Conservation (phyloP, 2,797 vertebrate genomes). For the Caiman crocodilus region DNA sequence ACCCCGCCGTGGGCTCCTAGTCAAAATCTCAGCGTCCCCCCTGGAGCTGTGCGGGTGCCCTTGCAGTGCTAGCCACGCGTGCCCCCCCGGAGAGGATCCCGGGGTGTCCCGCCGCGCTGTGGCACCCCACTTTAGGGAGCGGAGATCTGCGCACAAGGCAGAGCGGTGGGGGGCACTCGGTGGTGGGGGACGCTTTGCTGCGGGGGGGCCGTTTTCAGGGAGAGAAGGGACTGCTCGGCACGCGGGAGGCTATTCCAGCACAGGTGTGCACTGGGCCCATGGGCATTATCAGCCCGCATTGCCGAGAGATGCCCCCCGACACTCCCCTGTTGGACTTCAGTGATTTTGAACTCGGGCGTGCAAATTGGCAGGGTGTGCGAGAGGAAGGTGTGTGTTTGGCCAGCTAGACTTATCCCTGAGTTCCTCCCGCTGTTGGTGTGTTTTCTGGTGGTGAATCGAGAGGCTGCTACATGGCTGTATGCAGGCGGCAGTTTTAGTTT, state of each 20-base stretch:
- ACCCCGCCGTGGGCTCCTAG: too few species aligned
- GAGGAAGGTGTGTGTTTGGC: accelerated
- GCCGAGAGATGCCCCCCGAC: neutral
- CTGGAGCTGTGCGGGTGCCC: too few species aligned
- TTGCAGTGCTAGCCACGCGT: too few species aligned
- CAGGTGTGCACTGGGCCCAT: neutral
- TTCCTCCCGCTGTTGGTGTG: neutral
- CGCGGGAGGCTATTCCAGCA: neutral
- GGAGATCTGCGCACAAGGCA: too few species aligned
- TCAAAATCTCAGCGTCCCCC: too few species aligned
- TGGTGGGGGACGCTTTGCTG: neutral
- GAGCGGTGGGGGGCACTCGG: accelerated
- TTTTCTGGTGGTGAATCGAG: neutral
- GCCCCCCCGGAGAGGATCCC: too few species aligned
- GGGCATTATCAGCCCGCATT: neutral
- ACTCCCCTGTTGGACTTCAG: neutral
- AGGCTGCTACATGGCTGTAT: neutral
- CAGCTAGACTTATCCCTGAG: accelerated
- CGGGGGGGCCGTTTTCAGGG: neutral
- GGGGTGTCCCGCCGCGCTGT: too few species aligned
- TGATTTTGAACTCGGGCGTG: neutral
- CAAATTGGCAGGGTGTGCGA: neutral
- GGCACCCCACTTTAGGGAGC: too few species aligned
- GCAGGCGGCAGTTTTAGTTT: accelerated
- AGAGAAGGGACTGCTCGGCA: neutral